Evolutionary conservation across 2,113 vertebrate genomes (phyloP), one percentile per base, ranked within the genome.

Genomic region (Piprites chloris): DNA sequence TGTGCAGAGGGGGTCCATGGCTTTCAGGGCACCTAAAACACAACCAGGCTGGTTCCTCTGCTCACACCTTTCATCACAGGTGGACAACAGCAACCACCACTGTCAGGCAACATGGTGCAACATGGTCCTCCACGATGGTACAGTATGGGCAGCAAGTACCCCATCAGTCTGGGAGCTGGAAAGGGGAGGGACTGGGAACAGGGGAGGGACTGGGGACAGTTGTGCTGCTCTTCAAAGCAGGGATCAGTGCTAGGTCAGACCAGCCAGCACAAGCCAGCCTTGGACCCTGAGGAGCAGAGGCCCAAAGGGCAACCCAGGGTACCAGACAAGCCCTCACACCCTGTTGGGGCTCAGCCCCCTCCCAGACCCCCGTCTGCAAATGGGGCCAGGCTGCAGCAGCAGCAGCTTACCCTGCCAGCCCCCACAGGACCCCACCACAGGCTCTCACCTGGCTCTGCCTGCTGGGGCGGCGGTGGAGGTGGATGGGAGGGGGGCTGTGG

Each of bases 401-500:
- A 49, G 52, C 30, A 61, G 58, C n/a, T 84, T 61, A 41, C 50
- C 37, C 55, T 13, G 8, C 23, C 61, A 73, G 39, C 11, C 37
- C 52, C 41, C 23, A 27, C 27, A 49, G 27, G 11, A 15, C 37
- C 35, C 21, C 0, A 0, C 47, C 2, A 0, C 50, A 47, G 44
- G 21, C 18, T 71, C 74, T 79, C 39, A 76, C 84, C 79, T 71
- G 69, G 21, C 58, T 61, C 61, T 62, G 50, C 35, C 24, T 11
- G 3, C 63, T 55, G 74, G 21, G 52, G 52, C 1, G 15, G 59
- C 28, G 6, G 6, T 2, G 46, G 69, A 71, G 52, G 8, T 0
- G 2, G 5, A 2, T 39, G 53, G 6, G 95, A 94, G 11, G 91
- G 91, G 12, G 82, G 28, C 4, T 14, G 63, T 2, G 63, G 90